Conservation (phyloP, 2,797 vertebrate genomes). For the Clamator glandarius region DNA sequence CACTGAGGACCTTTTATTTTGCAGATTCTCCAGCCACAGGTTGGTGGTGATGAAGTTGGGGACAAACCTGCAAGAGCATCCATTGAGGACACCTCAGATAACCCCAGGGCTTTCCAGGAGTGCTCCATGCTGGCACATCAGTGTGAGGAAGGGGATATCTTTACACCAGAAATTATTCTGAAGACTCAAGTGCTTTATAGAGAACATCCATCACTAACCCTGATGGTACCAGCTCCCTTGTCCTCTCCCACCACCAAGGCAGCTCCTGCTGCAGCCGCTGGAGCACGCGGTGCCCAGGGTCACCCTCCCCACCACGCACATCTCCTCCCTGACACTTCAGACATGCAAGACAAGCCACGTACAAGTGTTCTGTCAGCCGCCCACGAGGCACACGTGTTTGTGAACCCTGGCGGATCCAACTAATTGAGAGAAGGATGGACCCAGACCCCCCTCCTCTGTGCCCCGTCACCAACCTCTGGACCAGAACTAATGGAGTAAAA, state of each 20-base stretch:
- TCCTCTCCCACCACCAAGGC: neutral
- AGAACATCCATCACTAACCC: no score
- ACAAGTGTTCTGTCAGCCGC: neutral
- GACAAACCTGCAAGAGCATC: neutral
- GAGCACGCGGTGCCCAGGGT: neutral
- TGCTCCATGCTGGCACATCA: accelerated
- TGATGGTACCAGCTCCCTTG: neutral
- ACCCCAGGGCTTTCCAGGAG: neutral
- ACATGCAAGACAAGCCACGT: accelerated
- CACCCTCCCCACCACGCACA: neutral
- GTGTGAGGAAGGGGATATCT: neutral
- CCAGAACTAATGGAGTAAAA: neutral
- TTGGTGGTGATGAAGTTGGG: neutral
- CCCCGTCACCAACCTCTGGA: neutral
- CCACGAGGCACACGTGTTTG: neutral
- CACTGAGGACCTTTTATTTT: accelerated
- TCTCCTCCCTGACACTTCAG: neutral
- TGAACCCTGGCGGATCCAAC: accelerated
- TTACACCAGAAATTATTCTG: accelerated
- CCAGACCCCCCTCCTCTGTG: neutral
- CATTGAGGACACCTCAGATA: neutral
- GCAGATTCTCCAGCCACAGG: neutral
- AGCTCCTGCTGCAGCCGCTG: neutral
- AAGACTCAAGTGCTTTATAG: accelerated
- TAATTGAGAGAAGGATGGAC: neutral